phyloP scores from a whole-genome alignment of 2,113 vertebrate genomes.

The Paradoxurus hermaphroditus region DNA sequence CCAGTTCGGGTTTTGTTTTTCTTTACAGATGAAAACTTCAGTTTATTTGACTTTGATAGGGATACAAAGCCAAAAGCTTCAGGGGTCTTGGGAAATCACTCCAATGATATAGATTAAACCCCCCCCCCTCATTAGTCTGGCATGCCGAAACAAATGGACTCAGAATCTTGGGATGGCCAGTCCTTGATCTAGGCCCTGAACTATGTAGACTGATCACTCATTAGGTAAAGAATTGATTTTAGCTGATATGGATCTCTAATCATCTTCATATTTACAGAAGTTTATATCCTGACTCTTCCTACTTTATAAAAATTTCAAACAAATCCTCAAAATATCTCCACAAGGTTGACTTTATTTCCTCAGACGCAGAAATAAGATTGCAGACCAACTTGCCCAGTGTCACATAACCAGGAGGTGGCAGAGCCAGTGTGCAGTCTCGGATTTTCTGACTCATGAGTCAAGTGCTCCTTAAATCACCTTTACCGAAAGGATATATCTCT shows the following conservation, averaged over 20 bases:
- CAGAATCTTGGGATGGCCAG: neutral
- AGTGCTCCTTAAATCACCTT: neutral
- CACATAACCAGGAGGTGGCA: neutral
- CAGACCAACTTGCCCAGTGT: neutral
- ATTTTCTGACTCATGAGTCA: neutral
- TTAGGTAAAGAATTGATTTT: neutral
- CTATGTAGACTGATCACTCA: neutral
- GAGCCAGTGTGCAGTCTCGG: neutral
- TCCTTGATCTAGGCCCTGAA: neutral
- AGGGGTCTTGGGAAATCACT: neutral
- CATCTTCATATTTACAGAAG: neutral
- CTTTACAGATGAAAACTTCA: neutral
- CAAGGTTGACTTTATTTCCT: slow-evolving; percentile 18
- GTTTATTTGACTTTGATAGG: slow-evolving; percentile 13
- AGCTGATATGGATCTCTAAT: neutral
- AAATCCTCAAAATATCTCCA: neutral
- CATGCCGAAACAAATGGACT: neutral
- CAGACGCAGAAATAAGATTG: neutral
- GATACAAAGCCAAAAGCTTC: slow-evolving; percentile 12
- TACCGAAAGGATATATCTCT: neutral
- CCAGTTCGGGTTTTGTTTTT: neutral
- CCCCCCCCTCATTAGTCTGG: neutral
- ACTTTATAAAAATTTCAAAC: slow-evolving; percentile 25
- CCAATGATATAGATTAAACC: neutral
- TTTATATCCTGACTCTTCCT: slow-evolving; percentile 23